phyloP scores from a whole-genome alignment of 2,797 vertebrate genomes.

The Fratercula arctica region DNA sequence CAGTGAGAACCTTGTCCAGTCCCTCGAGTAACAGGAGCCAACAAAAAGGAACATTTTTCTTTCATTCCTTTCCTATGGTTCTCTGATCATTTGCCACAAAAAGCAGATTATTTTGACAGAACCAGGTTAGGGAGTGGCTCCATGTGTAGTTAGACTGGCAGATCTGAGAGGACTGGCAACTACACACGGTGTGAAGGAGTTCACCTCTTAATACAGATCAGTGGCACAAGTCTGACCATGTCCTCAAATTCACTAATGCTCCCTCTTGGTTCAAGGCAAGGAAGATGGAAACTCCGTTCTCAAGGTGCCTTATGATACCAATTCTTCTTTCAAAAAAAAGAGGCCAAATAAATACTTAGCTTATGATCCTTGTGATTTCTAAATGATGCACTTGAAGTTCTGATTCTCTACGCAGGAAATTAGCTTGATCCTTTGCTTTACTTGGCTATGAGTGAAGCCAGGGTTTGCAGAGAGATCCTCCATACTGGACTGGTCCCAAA shows the following conservation, averaged over 20 bases:
- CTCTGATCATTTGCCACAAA: slow-evolving; percentile 11
- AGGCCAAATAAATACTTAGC: neutral
- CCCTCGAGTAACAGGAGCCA: neutral
- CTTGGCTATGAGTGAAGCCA: neutral
- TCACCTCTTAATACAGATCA: neutral
- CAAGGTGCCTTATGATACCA: neutral
- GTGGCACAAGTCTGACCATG: neutral
- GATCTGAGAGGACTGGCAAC: neutral
- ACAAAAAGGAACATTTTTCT: slow-evolving; percentile 5
- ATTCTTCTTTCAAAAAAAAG: neutral
- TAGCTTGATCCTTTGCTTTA: neutral
- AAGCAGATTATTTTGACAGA: slow-evolving; percentile 27
- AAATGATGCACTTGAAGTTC: neutral
- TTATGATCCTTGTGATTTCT: neutral
- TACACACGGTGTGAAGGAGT: neutral
- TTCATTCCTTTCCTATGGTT: neutral
- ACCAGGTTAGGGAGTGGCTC: neutral
- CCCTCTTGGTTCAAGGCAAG: neutral
- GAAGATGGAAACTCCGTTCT: neutral
- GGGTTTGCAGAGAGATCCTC: neutral
- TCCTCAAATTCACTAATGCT: neutral
- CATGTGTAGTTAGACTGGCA: neutral
- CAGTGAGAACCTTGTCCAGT: slow-evolving; percentile 5
- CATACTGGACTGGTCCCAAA: neutral
- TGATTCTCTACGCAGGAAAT: neutral